Evolutionary conservation across 37 sponge, comb jelly and placozoan species (phyloP), one percentile per base, ranked within the genome.

Genomic region (Petrosia ficiformis): DNA sequence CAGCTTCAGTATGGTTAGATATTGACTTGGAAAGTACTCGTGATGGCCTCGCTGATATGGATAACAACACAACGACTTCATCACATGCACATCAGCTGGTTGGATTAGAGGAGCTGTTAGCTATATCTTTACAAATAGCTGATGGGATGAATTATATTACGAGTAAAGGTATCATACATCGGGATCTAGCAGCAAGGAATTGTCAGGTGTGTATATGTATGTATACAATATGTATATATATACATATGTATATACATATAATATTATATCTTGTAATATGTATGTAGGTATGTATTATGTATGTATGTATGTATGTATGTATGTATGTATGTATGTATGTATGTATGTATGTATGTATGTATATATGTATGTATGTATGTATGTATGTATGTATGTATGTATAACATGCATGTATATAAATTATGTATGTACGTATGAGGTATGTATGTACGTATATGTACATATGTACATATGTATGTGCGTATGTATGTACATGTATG

Each of bases 151-250:
- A 89, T 0, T 83, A 89, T 56, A 61, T 89, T 10, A 32, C 63
- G 1, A 57, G 56, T 28, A 82, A 89, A 66, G 89, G 80, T 0
- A 79, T 89, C 48, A 71, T 89, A 29, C 76, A 80, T 39, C 78
- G 83, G 44, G 89, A 89, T 39, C 71, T 89, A 19, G 84, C 89
- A 19, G 72, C 89, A 25, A 78, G 89, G 44, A 89, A 89, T 59
- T 78, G 83, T 44, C 84, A 83, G 52, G 89, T 89, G 70, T 73
- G 81, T 68, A 2, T 38, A 24, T 65, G 24, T 29, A 72, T 30
- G n/a, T 64, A 30, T n/a, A n/a, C n/a, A n/a, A 11, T 24, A 5
- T 35, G 26, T 35, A 31, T 67, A 35, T 35, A 25, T 71, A 24
- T 69, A 39, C 6, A 31, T 10, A 11, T 22, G 40, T 36, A n/a